These are phyloP conservation scores for Nemurella pictetii DNA, from an alignment of 2,888 invertebrate genomes.

Conservation along the genomic window DNA sequence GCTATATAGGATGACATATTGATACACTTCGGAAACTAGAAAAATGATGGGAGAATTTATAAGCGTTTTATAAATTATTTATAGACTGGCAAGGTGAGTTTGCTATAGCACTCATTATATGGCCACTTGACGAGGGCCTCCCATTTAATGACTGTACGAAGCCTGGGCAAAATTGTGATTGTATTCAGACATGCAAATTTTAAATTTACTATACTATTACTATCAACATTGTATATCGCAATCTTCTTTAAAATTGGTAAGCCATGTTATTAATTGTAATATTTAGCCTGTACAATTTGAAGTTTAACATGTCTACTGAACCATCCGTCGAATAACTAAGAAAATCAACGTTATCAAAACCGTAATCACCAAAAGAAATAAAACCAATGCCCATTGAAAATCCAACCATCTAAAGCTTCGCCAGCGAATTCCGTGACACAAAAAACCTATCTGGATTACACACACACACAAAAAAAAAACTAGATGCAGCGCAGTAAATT, in stretches of 20 bases:
- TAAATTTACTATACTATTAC: too few species aligned
- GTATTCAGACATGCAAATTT: neutral
- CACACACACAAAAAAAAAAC: too few species aligned
- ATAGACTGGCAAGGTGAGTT: neutral
- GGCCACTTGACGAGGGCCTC: neutral
- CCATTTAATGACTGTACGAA: neutral
- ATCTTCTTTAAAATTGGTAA: too few species aligned
- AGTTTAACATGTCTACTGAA: too few species aligned
- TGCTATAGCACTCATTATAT: neutral
- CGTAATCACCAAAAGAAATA: too few species aligned
- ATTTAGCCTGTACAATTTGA: too few species aligned
- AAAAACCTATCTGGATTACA: neutral
- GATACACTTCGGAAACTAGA: neutral
- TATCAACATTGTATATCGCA: too few species aligned
- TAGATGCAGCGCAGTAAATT: neutral
- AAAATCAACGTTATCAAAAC: too few species aligned
- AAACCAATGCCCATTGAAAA: too few species aligned
- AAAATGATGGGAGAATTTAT: neutral
- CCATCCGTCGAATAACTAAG: too few species aligned
- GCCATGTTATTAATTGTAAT: too few species aligned
- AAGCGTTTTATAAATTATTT: neutral
- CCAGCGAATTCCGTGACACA: neutral
- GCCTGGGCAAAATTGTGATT: neutral
- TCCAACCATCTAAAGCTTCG: too few species aligned
- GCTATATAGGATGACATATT: neutral